Conservation (phyloP, 1,140 invertebrate genomes). For the Cryptotermes secundus region DNA sequence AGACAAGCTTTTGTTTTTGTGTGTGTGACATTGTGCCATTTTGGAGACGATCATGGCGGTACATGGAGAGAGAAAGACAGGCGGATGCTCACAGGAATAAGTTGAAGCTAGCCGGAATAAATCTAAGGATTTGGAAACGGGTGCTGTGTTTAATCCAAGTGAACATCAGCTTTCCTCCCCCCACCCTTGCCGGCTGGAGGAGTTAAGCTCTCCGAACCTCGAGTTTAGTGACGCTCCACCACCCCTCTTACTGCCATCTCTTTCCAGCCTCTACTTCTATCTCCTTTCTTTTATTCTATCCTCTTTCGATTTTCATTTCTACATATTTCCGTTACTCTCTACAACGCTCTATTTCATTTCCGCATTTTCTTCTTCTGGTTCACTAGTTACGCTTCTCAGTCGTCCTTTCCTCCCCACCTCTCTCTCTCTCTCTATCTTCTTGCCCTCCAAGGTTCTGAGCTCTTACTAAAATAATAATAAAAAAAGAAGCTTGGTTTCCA, state of each 20-base stretch:
- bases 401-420: background rate
- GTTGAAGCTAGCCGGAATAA: constrained; percentile 10
- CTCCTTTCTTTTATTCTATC: background rate
- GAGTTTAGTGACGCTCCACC: constrained; percentile 9
- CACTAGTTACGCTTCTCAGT: background rate
- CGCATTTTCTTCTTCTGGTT: background rate
- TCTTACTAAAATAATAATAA: background rate
- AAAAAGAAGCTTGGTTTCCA: background rate
- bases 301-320: background rate
- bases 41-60: background rate
- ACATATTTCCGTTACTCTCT: background rate
- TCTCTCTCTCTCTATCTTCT: background rate
- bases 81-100: background rate
- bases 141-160: background rate
- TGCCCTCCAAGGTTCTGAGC: background rate
- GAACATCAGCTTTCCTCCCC: background rate
- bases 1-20: background rate
- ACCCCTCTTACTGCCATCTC: background rate
- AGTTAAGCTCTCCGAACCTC: constrained; percentile 9
- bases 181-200: background rate
- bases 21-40: background rate
- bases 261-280: background rate
- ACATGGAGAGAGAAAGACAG: background rate
- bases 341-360: background rate
- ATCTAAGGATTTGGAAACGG: background rate